Base-by-base conservation (phyloP, 1,140 invertebrate genomes). In the Bemisia tabaci region DNA sequence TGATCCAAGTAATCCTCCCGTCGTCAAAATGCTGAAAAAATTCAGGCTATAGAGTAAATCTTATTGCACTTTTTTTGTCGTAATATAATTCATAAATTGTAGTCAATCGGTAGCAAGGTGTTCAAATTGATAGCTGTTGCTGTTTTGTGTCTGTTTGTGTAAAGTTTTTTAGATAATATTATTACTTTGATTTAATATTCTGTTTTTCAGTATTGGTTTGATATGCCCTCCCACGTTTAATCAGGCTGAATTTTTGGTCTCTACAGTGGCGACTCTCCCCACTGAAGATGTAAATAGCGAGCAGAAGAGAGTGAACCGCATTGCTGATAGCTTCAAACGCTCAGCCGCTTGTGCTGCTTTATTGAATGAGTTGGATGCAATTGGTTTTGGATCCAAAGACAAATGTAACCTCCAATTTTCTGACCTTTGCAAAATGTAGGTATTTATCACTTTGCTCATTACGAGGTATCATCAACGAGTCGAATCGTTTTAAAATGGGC, bases 241-340 rank as follows among this genome's bases (percentile, higher is more conserved):
- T 74, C 82, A 83, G 22, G 87, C 87, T 1, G 88, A 90, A 74
- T 87, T 86, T 73, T 84, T 84, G 71, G 84, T 90, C 1, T 77
- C 82, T 26, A 82, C 85, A 63, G 75, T 88, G 25, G 85, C 85
- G 0, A 77, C 84, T 1, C 75, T 79, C 63, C 82, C 82, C n/a
- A 79, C 22, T 39, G 5, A 24, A 22, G 60, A 24, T 2, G 27
- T 26, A 11, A 65, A 39, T 22, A 27, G 22, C 12, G 63, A 65
- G 48, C 9, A 27, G 11, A 39, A 65, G 23, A 26, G 27, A 33
- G 27, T 65, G 48, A 48, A 65, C 21, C 25, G 22, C 12, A 27
- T 65, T 22, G 63, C 63, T 12, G 63, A 65, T 12, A 39, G 26
- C 22, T 65, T n/a, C 23, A 65, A 65, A 23, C 27, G 22, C 17